A percentile compares a stretch with the other conserved stretches of the same genome.
These are phyloP conservation scores for Arctia plantaginis DNA, from an alignment of 2,888 invertebrate genomes.

Conservation along the genomic window DNA sequence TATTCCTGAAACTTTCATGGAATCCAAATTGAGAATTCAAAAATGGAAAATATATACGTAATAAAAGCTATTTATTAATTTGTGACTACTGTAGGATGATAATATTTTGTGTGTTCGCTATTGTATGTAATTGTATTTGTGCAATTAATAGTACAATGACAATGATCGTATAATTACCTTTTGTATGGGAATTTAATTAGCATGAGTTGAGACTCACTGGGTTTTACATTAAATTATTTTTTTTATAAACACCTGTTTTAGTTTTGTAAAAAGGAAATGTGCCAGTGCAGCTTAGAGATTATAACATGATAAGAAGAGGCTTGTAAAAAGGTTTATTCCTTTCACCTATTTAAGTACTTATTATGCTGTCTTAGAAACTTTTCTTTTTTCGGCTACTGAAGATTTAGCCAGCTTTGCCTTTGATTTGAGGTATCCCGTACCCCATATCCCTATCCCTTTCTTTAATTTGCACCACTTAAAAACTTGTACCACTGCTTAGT, in stretches of 20 bases:
- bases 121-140: conserved; percentile 46
- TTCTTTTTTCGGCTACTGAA: too few relatives aligned
- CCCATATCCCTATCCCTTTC: too few relatives aligned
- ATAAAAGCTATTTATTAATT: background rate
- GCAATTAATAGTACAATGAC: conserved; percentile 46
- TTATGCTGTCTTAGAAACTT: background rate
- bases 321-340: background rate
- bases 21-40: background rate
- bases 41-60: background rate
- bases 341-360: background rate
- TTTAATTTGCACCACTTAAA: too few relatives aligned
- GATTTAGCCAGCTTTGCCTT: too few relatives aligned
- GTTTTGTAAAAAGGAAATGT: background rate
- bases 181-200: conserved; percentile 37
- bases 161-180: conserved; percentile 53
- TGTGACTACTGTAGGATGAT: background rate
- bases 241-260: background rate
- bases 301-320: background rate
- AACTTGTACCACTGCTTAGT: too few relatives aligned
- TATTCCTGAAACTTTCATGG: background rate
- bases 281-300: background rate
- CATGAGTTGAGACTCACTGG: conserved; percentile 14
- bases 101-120: conserved; percentile 15
- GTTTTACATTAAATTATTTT: background rate
- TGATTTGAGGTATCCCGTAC: too few relatives aligned